Conservation (phyloP, 2,797 vertebrate species). For the Pterois miles region DNA sequence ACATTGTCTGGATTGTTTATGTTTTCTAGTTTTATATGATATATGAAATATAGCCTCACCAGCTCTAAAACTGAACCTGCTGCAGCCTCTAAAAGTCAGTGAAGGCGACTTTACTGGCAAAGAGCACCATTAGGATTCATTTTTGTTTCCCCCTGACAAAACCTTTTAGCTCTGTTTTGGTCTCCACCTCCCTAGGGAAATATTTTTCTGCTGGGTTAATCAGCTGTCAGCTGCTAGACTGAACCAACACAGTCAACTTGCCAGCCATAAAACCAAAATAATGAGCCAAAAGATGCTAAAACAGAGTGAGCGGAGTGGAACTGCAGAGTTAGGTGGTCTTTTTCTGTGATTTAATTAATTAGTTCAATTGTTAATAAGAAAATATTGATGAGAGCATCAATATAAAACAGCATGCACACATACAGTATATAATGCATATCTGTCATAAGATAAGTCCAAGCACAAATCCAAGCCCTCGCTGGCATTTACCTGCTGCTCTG, state of each 20-base stretch:
- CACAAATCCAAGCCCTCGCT: neutral
- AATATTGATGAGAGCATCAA: neutral
- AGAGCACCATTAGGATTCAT: neutral
- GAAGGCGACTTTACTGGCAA: too few species aligned
- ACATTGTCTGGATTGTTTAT: too few species aligned
- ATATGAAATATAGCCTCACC: too few species aligned
- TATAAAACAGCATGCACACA: neutral
- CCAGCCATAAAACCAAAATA: neutral
- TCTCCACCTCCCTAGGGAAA: neutral
- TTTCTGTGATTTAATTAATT: neutral
- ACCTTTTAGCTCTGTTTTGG: neutral
- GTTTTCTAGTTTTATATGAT: too few species aligned
- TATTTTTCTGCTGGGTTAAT: too few species aligned
- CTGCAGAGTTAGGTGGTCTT: neutral
- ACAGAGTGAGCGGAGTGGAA: neutral
- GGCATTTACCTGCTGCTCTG: neutral
- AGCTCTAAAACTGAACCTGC: too few species aligned
- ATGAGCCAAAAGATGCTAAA: neutral
- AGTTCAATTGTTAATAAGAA: neutral
- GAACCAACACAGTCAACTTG: neutral
- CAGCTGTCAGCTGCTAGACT: neutral
- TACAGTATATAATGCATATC: neutral
- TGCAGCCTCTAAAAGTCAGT: too few species aligned
- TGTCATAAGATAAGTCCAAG: neutral
- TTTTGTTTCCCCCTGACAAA: neutral